Evolutionary conservation across 2,888 invertebrate species (phyloP).

Genomic region (Drosophila ochracea): DNA sequence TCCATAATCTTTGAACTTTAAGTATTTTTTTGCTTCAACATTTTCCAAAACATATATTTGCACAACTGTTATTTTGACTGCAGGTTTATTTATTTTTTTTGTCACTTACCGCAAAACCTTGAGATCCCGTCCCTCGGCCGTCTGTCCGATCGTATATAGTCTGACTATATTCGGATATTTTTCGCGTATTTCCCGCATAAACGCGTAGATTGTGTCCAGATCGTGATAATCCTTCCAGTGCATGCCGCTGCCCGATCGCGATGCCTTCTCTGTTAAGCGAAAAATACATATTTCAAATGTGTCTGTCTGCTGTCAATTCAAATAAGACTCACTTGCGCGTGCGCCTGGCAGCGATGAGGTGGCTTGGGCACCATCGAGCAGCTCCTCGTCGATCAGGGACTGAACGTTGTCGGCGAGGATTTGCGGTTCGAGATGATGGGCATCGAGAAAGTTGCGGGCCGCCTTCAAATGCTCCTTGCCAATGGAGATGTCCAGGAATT

Average conservation of each 20-base stretch:
- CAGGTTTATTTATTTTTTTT: background rate
- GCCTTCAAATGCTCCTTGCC: conserved; percentile 87
- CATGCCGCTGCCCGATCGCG: conserved; percentile 84
- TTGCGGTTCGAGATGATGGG: conserved; percentile 88
- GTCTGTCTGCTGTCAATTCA: background rate
- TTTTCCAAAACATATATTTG: background rate
- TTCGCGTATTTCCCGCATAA: conserved; percentile 89
- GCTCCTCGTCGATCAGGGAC: conserved; percentile 89
- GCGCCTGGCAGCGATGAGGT: conserved; percentile 86
- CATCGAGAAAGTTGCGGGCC: conserved; percentile 88
- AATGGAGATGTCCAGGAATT: conserved; percentile 89
- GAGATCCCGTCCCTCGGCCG: conserved; percentile 91
- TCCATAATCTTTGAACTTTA: background rate
- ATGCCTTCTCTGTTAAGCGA: conserved; percentile 68
- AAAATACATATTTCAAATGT: background rate
- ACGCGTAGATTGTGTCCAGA: conserved; percentile 89
- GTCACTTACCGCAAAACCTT: conserved; percentile 87
- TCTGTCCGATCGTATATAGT: conserved; percentile 90
- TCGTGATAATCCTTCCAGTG: conserved; percentile 92
- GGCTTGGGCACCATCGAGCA: conserved; percentile 86
- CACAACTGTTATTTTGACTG: background rate
- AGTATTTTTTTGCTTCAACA: background rate
- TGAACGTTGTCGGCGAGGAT: conserved; percentile 91
- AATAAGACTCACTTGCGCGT: conserved; percentile 76
- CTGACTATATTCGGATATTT: conserved; percentile 90